A percentile compares a stretch with the other conserved stretches of the same genome.
Conservation (phyloP, 2,113 vertebrate species). For the Orthonyx spaldingii region DNA sequence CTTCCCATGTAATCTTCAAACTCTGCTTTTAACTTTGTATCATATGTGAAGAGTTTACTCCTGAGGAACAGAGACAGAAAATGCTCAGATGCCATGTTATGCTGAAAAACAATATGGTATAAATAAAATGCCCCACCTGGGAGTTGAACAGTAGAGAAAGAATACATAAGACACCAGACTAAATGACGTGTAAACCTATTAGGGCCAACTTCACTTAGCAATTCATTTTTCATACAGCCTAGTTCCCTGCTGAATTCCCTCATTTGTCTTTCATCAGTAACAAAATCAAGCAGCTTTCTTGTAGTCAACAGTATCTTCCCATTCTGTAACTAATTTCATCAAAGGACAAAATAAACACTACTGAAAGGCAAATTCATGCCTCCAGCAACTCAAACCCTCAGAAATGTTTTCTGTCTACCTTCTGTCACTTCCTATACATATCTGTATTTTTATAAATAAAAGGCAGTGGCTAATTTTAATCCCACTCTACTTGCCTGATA, state of each 20-base stretch:
- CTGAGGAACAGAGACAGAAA: constrained; percentile 18
- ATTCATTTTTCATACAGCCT: constrained; percentile 49
- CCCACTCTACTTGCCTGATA: constrained; percentile 21
- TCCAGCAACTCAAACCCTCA: constrained; percentile 62
- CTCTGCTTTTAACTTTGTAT: neutral
- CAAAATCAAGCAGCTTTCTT: constrained; percentile 61
- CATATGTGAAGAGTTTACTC: neutral
- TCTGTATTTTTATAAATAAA: constrained; percentile 61
- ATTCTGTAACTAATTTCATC: constrained; percentile 70
- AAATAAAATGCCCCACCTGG: constrained; percentile 53
- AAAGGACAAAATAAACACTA: constrained; percentile 64
- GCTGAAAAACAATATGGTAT: constrained; percentile 38
- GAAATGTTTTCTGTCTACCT: constrained; percentile 56
- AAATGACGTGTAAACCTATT: constrained; percentile 57
- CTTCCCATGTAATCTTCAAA: constrained; percentile 19
- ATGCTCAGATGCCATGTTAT: constrained; percentile 14
- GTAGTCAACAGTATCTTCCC: constrained; percentile 59
- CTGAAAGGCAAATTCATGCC: constrained; percentile 60
- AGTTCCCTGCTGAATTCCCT: constrained; percentile 56
- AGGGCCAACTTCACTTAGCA: constrained; percentile 47
- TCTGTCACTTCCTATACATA: constrained; percentile 59
- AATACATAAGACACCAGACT: constrained; percentile 17
- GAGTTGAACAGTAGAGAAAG: neutral
- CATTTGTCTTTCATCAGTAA: constrained; percentile 67
- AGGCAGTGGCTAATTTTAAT: constrained; percentile 63